Percentiles rank a stretch among this genome's conserved stretches.
These are phyloP conservation scores for Papilio xuthus DNA, from an alignment of 1,140 invertebrate genomes.

Conservation along the genomic window DNA sequence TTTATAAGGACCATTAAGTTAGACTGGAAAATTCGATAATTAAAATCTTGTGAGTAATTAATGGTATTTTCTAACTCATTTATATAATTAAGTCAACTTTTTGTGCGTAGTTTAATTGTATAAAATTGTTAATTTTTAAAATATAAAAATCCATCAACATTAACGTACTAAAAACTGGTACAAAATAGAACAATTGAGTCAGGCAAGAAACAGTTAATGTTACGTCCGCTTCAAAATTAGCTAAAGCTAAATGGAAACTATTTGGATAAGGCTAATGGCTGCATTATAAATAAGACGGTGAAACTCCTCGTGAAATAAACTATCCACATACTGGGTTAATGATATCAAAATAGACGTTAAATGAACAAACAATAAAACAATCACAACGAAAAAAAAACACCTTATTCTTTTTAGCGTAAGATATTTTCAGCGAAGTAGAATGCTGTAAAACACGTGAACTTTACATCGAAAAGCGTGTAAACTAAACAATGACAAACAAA, in stretches of 20 bases:
- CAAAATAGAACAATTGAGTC: conserved; percentile 12
- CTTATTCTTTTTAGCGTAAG: conserved; percentile 9
- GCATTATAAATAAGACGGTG: conserved; percentile 13
- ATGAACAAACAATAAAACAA: conserved; percentile 20
- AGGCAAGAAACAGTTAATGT: conserved; percentile 8
- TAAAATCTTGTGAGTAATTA: background rate
- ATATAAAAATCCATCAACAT: background rate
- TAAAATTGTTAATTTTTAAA: background rate
- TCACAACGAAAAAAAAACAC: background rate
- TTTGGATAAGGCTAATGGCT: conserved; percentile 9
- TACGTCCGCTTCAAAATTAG: conserved; percentile 21
- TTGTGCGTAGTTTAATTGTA: background rate
- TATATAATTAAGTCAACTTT: background rate
- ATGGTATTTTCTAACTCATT: background rate
- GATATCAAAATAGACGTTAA: conserved; percentile 19
- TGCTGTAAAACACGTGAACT: conserved; percentile 7
- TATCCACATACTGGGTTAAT: conserved; percentile 17
- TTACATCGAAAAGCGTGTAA: conserved; percentile 19
- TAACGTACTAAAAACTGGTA: background rate
- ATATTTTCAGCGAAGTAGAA: conserved; percentile 13
- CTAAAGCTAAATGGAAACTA: conserved; percentile 3
- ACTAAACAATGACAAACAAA: conserved; percentile 17
- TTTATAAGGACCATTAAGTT: background rate
- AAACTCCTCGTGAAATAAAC: conserved; percentile 20
- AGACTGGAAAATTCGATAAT: background rate